Evolutionary conservation across 2,888 invertebrate species (phyloP), one percentile per base, ranked within the genome.

Genomic region (Phorcus lineatus): DNA sequence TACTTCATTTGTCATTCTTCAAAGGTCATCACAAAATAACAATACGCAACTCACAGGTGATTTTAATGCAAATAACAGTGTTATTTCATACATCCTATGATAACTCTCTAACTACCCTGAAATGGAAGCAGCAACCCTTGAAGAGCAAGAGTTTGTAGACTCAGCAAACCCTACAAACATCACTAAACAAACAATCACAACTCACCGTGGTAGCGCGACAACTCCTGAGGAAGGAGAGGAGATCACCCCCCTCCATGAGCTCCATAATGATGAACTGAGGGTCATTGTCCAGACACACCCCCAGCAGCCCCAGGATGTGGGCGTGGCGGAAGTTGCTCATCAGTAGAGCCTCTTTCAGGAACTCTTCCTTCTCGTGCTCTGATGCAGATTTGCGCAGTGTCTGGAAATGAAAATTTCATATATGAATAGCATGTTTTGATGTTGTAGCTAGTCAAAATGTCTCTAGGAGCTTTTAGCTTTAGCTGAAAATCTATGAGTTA

Each of bases 291-390:
- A 98, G 95, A 91, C 98, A 99, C 6, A 99, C 97, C 0, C 99
- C 99, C 11, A 99, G 95, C 47, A 99, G 94, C 83, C 97, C 95
- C 36, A 99, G 94, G 79, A 99, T 99, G 91, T 99, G 98, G 82
- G 98, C 96, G 92, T 99, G 99, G 88, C 97, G 97, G 93, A 99
- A 99, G 92, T 99, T 98, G 91, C 93, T 97, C 98, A 99, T 99
- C 67, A 99, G 93, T 87, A 97, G 96, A 0, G 99, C 99, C 94
- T 99, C 99, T 93, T 99, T 98, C 16, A 99, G 94, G 91, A 99
- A 98, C 93, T 99, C 98, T 0, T 95, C 95, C 92, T 97, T 97
- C 92, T 98, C 97, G 90, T 96, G 96, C 78, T 97, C 96, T 0
- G 96, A 96, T 3, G 98, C 97, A 22, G 97, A 97, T 93, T 98